These are phyloP conservation scores for Nomia melanderi DNA, from an alignment of 1,140 invertebrate genomes.

Conservation along the genomic window DNA sequence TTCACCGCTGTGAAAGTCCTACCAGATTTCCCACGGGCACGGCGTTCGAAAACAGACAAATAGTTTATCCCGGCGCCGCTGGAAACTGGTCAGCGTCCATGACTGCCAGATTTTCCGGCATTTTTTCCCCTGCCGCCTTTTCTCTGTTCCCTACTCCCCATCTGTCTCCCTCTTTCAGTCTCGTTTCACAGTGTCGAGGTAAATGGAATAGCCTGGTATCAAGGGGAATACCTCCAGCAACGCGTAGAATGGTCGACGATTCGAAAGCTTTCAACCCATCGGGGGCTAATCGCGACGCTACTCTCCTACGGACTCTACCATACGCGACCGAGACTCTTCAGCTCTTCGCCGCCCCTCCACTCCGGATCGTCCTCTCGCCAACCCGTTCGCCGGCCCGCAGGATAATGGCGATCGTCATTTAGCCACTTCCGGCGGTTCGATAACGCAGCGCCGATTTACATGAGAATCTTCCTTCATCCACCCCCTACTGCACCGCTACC, in stretches of 20 bases:
- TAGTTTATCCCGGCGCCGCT: conserved; percentile 19
- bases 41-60: conserved; percentile 35
- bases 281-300: conserved; percentile 35
- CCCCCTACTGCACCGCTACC: no score
- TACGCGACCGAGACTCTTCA: conserved; percentile 20
- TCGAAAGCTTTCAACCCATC: conserved; percentile 58
- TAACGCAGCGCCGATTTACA: conserved; percentile 53
- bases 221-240: conserved; percentile 36
- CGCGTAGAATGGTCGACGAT: conserved; percentile 48
- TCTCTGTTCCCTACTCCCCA: no score
- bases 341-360: neutral
- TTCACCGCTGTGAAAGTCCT: neutral
- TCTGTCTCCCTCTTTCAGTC: neutral
- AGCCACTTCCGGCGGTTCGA: conserved; percentile 57
- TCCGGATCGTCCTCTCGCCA: neutral
- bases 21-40: conserved; percentile 22
- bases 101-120: conserved; percentile 24
- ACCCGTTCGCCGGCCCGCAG: conserved; percentile 38
- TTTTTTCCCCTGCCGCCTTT: conserved; percentile 31
- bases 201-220: conserved; percentile 61
- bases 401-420: conserved; percentile 66
- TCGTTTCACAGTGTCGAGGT: conserved; percentile 31
- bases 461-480: conserved; percentile 59
- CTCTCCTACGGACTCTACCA: conserved; percentile 15
- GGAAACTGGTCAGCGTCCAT: conserved; percentile 46